Evolutionary conservation across 2,888 invertebrate species (phyloP), one percentile per base, ranked within the genome.

Genomic region (Agrochola circellaris): DNA sequence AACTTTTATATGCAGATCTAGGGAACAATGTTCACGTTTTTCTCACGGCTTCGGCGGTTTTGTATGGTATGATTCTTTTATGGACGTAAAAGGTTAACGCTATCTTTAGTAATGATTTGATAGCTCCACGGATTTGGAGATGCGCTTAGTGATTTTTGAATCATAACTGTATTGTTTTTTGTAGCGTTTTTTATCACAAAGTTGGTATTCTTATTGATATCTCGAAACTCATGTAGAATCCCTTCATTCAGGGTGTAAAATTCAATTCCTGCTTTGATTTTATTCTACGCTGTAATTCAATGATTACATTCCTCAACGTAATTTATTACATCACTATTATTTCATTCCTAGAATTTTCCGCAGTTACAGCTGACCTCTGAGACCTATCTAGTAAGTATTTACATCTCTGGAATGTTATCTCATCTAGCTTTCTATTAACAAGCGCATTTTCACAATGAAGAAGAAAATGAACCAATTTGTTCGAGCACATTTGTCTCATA

Each of bases 31-130:
- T 82, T 83, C 90, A 90, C 89, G 89, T 90, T 85, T 86, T 93
- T 94, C 94, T 91, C 94, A 94, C 93, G 94, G 86, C 87, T 84
- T 48, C 75, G 82, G 80, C 72, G 83, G 77, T 79, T 80, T 84
- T 83, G 71, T 83, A 82, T 79, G 82, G 79, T 81, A 82, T 73
- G 83, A 71, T 85, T 84, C 79, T 85, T 88, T 88, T 87, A 84
- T 82, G 76, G 48, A 81, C 83, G 77, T 83, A 87, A 84, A 88
- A 85, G 89, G 87, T 81, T 81, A 87, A 81, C 79, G 86, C 68
- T 89, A 82, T 82, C 75, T 80, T 85, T 69, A 75, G 64, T 75
- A 85, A 86, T 84, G 60, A 84, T 86, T 83, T 85, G 85, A 82
- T 85, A 68, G 48, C 2, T 85, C 60, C 77, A 77, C 73, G 70